Evolutionary conservation across 1,140 invertebrate species (phyloP).

Genomic region (Acyrthosiphon pisum): DNA sequence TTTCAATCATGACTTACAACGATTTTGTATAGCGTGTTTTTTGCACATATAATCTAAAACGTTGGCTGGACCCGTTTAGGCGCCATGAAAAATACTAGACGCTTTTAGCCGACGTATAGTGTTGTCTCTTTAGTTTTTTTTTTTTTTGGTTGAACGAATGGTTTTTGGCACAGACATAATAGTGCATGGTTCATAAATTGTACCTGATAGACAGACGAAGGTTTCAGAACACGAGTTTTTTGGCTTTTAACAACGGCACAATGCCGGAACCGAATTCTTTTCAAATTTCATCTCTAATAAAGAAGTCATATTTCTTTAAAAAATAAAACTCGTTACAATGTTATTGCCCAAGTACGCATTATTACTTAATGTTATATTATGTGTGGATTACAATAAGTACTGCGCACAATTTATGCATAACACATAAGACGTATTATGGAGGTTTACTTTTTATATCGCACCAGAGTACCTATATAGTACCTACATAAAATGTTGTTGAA

Average conservation of each 20-base stretch:
- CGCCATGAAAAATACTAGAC: conserved; percentile 17
- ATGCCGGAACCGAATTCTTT: neutral
- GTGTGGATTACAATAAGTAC: neutral
- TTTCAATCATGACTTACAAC: neutral
- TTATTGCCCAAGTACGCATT: neutral
- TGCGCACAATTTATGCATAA: neutral
- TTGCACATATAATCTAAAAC: neutral
- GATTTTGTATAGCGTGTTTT: neutral
- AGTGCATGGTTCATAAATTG: neutral
- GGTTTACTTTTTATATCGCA: neutral
- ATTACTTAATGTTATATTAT: neutral
- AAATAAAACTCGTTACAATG: neutral
- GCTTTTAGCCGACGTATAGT: neutral
- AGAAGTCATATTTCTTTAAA: neutral
- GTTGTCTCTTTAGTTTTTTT: neutral
- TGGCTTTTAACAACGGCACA: conserved; percentile 17
- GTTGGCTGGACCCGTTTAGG: neutral
- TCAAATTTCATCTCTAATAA: neutral
- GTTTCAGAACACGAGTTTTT: conserved; percentile 20
- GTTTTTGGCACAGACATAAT: conserved; percentile 29
- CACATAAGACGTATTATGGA: too few relatives aligned
- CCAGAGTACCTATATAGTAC: too few relatives aligned
- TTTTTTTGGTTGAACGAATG: conserved; percentile 11
- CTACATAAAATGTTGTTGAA: too few relatives aligned
- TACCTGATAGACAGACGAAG: conserved; percentile 25